phyloP scores from a whole-genome alignment of 2,113 vertebrate species.

The Hydrolagus affinis region DNA sequence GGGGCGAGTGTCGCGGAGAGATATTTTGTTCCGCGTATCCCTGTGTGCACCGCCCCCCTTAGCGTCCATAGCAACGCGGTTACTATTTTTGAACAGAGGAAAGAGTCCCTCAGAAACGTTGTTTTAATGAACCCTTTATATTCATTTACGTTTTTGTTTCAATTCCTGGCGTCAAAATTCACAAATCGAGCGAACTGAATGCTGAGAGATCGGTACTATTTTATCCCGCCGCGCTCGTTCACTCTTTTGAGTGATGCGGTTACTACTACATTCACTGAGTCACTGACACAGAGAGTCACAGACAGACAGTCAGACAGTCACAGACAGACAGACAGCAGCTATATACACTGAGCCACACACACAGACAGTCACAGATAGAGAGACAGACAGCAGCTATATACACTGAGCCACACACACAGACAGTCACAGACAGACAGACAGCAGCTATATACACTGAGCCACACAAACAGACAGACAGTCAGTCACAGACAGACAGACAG shows the following conservation, averaged over 20 bases:
- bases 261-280: neutral
- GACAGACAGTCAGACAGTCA: neutral
- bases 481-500: neutral
- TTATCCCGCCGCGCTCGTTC: neutral
- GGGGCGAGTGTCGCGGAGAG: neutral
- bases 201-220: neutral
- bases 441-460: neutral
- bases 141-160: neutral
- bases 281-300: neutral
- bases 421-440: neutral
- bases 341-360: too few relatives aligned
- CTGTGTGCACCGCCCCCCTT: neutral
- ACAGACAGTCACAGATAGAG: neutral
- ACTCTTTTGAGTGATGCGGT: neutral
- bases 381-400: too few relatives aligned
- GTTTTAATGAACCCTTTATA: neutral
- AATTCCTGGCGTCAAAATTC: neutral
- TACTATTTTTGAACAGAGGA: neutral
- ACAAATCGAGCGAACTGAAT: too few relatives aligned
- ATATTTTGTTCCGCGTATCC: neutral
- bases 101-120: neutral
- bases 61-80: constrained; percentile 11
- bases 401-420: neutral
- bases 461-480: neutral
- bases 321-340: neutral